phyloP scores from a whole-genome alignment of 2,113 vertebrate species.

The Psittacula cyanocephala region DNA sequence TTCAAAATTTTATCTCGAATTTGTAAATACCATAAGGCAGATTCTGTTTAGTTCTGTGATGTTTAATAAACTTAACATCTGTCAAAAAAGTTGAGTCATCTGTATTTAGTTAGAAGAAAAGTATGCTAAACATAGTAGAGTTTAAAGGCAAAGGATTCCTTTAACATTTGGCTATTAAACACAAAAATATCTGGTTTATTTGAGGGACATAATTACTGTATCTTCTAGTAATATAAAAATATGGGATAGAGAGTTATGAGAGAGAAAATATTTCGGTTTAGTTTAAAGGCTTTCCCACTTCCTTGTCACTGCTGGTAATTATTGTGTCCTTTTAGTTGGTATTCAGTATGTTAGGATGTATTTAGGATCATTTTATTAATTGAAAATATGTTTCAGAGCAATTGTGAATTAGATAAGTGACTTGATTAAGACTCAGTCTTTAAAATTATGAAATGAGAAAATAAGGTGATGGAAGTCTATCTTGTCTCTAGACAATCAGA shows the following conservation, averaged over 20 bases:
- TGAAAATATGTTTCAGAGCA: constrained; percentile 37
- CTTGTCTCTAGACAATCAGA: not conserved
- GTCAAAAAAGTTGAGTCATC: constrained; percentile 16
- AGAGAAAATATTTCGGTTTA: not conserved
- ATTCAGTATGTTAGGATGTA: constrained; percentile 2
- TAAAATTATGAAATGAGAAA: constrained; percentile 28
- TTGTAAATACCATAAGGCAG: constrained; percentile 3
- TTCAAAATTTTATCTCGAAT: constrained; percentile 27
- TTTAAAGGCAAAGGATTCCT: not conserved
- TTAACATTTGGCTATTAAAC: not conserved
- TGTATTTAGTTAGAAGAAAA: constrained; percentile 10
- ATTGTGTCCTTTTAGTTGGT: not conserved
- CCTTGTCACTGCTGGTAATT: constrained; percentile 10
- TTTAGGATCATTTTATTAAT: constrained; percentile 43
- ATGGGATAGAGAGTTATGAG: not conserved
- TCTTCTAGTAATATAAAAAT: not conserved
- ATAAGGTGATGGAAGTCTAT: constrained; percentile 1
- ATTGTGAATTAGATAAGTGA: constrained; percentile 40
- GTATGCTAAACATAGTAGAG: not conserved
- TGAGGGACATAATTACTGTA: not conserved
- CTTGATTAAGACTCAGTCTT: constrained; percentile 30
- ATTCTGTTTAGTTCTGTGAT: not conserved
- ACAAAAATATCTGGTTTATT: not conserved
- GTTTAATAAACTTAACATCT: constrained; percentile 15
- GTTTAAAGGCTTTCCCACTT: not conserved